A percentile compares a stretch with the other conserved stretches of the same genome.
These are phyloP conservation scores for Psephotus haematonotus DNA, from an alignment of 2,113 vertebrate species.

Conservation along the genomic window DNA sequence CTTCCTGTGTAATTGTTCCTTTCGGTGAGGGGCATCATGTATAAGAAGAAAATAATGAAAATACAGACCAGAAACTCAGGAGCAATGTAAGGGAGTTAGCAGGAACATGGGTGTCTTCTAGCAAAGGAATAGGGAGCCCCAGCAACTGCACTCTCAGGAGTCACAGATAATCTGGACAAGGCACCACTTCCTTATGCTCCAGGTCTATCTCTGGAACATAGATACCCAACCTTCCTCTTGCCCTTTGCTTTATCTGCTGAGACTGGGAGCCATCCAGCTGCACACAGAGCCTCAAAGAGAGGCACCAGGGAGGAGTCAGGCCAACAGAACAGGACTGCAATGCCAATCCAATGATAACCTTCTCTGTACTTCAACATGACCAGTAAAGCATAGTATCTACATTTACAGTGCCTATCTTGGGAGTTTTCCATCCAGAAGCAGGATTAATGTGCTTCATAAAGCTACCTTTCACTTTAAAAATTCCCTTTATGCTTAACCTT, in stretches of 20 bases:
- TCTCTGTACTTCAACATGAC: not conserved
- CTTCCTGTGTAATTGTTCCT: not conserved
- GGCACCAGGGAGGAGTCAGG: not conserved
- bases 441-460: not conserved
- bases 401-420: not conserved
- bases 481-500: not conserved
- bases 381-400: not conserved
- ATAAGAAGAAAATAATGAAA: not conserved
- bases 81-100: not conserved
- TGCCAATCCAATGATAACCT: not conserved
- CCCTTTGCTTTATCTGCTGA: conserved; percentile 8
- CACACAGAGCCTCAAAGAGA: not conserved
- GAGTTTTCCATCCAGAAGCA: not conserved
- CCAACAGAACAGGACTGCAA: not conserved
- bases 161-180: not conserved
- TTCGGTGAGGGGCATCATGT: fast-evolving
- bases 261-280: not conserved
- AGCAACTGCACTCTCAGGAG: not conserved
- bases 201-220: not conserved
- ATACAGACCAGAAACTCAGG: not conserved
- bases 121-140: not conserved
- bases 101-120: not conserved
- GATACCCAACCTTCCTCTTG: not conserved
- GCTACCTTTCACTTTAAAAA: not conserved
- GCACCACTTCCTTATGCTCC: not conserved